Conservation (phyloP, 2,113 vertebrate genomes). For the Protobothrops flavoviridis region DNA sequence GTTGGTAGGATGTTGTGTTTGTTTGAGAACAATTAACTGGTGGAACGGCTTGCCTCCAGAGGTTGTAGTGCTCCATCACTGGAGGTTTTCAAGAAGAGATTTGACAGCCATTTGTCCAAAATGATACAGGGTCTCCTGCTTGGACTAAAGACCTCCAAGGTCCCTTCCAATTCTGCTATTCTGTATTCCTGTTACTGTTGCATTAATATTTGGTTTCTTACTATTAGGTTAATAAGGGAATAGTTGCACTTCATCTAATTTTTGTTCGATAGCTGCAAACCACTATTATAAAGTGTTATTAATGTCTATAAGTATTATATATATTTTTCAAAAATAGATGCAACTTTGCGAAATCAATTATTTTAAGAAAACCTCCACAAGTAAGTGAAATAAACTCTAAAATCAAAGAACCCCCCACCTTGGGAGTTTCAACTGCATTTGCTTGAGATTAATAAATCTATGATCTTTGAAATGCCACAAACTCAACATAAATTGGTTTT, state of each 20-base stretch:
- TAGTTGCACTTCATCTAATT: not conserved
- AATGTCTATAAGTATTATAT: too few species aligned
- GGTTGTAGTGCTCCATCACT: too few species aligned
- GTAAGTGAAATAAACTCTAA: not conserved
- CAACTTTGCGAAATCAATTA: not conserved
- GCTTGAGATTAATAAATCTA: slow-evolving; percentile 7
- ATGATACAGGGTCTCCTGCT: too few species aligned
- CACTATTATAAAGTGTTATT: not conserved
- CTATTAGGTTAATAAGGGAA: not conserved
- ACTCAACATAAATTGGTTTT: slow-evolving; percentile 16
- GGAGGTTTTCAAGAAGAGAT: too few species aligned
- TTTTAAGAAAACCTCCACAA: not conserved
- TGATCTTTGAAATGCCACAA: slow-evolving; percentile 9
- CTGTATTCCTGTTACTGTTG: not conserved
- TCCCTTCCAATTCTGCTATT: too few species aligned
- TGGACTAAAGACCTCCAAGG: too few species aligned
- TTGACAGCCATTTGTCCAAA: too few species aligned
- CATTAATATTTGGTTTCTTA: not conserved
- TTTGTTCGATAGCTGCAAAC: not conserved
- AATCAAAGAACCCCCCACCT: not conserved
- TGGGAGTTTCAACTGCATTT: not conserved
- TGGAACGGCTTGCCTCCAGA: too few species aligned
- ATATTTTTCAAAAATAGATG: too few species aligned
- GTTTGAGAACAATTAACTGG: not conserved
- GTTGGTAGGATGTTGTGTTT: not conserved